phyloP scores from a whole-genome alignment of 2,113 vertebrate species.

The Rutilus rutilus region DNA sequence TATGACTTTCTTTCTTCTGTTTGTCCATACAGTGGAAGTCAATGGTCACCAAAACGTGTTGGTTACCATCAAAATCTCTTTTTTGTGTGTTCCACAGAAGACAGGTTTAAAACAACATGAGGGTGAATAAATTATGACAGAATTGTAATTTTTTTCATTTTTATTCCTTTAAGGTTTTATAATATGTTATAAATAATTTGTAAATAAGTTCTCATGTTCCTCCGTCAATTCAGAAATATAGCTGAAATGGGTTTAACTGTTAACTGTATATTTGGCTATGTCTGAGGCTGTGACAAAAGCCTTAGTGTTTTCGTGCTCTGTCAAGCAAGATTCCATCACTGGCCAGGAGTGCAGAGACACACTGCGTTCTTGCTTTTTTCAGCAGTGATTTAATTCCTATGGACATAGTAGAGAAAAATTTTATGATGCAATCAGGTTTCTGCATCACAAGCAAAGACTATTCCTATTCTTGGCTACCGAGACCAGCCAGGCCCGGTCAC shows the following conservation, averaged over 20 bases:
- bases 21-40: no score
- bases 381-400: conserved; percentile 41
- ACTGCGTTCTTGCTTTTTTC: background rate
- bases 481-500: background rate
- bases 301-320: background rate
- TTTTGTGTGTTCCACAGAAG: no score
- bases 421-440: conserved; percentile 38
- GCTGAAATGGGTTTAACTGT: background rate
- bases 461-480: conserved; percentile 28
- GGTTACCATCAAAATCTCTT: no score
- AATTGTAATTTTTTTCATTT: no score
- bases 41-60: no score
- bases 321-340: conserved; percentile 19
- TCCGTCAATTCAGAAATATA: background rate
- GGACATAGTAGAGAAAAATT: conserved; percentile 22
- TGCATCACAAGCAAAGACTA: conserved; percentile 40
- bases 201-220: background rate
- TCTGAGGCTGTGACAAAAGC: background rate
- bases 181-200: background rate
- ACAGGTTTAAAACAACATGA: background rate
- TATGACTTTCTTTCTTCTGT: no score
- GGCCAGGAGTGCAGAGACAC: background rate
- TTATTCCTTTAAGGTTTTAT: no score
- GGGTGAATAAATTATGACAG: background rate
- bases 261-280: background rate